These are phyloP conservation scores for Antechinus flavipes DNA, from an alignment of 2,113 vertebrate genomes.

Conservation along the genomic window DNA sequence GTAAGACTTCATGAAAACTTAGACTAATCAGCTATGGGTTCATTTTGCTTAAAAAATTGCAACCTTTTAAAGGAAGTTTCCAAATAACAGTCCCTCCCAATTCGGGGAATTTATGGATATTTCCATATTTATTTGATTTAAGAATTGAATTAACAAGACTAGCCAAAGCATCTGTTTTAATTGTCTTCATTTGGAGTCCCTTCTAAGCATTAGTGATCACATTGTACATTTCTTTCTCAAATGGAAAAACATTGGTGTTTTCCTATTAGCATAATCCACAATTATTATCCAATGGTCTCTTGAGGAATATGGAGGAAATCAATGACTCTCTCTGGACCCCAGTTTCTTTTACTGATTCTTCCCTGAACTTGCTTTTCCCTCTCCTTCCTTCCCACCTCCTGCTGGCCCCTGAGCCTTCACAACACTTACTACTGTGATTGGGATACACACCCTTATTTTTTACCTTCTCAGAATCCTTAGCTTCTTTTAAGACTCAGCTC, in stretches of 20 bases:
- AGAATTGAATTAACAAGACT: neutral
- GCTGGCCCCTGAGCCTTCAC: neutral
- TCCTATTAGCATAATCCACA: neutral
- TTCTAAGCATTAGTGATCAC: neutral
- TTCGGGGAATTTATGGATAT: neutral
- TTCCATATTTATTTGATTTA: constrained; percentile 39
- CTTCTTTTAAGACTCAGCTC: neutral
- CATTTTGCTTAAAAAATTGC: neutral
- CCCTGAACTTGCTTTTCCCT: neutral
- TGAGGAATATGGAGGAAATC: neutral
- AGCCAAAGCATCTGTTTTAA: constrained; percentile 2
- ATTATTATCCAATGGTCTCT: constrained; percentile 32
- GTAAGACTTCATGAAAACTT: constrained; percentile 10
- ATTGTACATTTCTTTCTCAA: neutral
- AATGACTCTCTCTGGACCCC: constrained; percentile 20
- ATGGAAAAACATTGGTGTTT: constrained; percentile 12
- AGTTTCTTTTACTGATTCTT: neutral
- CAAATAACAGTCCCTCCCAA: neutral
- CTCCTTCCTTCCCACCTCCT: neutral
- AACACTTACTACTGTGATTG: neutral
- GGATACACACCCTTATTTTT: neutral
- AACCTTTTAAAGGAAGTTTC: neutral
- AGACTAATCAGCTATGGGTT: constrained; percentile 20
- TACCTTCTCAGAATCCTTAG: neutral
- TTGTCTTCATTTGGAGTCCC: neutral